Conservation (phyloP, 2,797 vertebrate genomes). For the Acrossocheilus fasciatus region DNA sequence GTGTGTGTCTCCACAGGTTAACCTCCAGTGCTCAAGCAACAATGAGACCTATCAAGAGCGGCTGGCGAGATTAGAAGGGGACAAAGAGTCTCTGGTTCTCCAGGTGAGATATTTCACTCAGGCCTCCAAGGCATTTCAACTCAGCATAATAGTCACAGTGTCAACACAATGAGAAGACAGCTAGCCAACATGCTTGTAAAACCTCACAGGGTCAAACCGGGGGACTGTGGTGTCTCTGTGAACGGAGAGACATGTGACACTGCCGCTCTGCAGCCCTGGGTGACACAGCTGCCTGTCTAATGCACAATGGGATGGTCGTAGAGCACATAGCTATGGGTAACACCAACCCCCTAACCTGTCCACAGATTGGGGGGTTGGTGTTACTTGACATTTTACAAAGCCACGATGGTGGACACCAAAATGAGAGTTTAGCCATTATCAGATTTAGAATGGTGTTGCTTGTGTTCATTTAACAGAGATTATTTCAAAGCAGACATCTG, state of each 20-base stretch:
- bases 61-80: conserved; percentile 92
- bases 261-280: not conserved
- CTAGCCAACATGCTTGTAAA: conserved; percentile 7
- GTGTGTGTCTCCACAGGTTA: conserved; percentile 79
- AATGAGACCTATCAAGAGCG: conserved; percentile 95
- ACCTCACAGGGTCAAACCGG: conserved; percentile 32
- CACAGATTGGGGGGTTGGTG: conserved; percentile 13
- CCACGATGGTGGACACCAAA: not conserved
- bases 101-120: conserved; percentile 82
- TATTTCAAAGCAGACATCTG: not conserved
- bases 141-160: conserved; percentile 23
- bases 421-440: conserved; percentile 6
- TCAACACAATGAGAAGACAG: conserved; percentile 18
- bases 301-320: not conserved
- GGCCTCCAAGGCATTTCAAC: not conserved
- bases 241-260: conserved; percentile 28
- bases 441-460: not conserved
- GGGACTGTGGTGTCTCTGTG: conserved; percentile 5
- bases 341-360: not conserved
- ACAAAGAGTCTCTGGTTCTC: conserved; percentile 95
- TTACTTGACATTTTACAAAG: not conserved
- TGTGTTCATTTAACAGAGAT: conserved; percentile 23
- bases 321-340: not conserved
- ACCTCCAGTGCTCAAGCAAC: conserved; percentile 82
- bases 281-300: conserved; percentile 1